phyloP scores from a whole-genome alignment of 2,797 vertebrate species.

The Pyrocephalus nanus region DNA sequence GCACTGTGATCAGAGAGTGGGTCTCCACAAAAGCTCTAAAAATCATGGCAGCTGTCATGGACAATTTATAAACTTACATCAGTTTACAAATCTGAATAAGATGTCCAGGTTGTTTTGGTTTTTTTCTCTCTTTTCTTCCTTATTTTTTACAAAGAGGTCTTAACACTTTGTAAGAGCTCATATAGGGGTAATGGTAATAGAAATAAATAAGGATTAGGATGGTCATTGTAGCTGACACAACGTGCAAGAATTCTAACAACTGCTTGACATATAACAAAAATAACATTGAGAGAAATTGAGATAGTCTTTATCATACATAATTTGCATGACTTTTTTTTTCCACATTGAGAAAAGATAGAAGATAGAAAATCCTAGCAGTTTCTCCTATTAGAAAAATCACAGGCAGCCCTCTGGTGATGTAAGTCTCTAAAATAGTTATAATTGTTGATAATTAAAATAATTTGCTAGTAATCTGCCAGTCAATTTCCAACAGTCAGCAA shows the following conservation, averaged over 20 bases:
- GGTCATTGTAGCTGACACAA: not conserved
- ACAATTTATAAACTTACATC: not conserved
- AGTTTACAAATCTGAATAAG: not conserved
- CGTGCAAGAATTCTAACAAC: not conserved
- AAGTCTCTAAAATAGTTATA: constrained; percentile 1
- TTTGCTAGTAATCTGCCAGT: constrained; percentile 8
- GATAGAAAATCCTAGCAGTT: not conserved
- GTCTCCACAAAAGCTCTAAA: not conserved
- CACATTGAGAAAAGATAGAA: not conserved
- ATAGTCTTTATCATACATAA: not conserved
- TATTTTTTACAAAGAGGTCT: not conserved
- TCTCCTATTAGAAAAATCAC: not conserved
- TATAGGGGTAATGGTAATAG: not conserved
- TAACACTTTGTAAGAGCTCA: not conserved
- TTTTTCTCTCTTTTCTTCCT: not conserved
- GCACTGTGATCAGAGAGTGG: not conserved
- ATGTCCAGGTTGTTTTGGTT: not conserved
- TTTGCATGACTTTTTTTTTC: not conserved
- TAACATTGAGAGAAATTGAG: not conserved
- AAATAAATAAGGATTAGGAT: not conserved
- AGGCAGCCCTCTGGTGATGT: not conserved
- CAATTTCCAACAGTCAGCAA: constrained; percentile 3
- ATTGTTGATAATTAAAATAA: constrained; percentile 43
- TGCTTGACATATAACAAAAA: not conserved
- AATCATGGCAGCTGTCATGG: not conserved